Evolutionary conservation across 1,140 invertebrate species (phyloP), one percentile per base, ranked within the genome.

Genomic region (Zaprionus taronus): DNA sequence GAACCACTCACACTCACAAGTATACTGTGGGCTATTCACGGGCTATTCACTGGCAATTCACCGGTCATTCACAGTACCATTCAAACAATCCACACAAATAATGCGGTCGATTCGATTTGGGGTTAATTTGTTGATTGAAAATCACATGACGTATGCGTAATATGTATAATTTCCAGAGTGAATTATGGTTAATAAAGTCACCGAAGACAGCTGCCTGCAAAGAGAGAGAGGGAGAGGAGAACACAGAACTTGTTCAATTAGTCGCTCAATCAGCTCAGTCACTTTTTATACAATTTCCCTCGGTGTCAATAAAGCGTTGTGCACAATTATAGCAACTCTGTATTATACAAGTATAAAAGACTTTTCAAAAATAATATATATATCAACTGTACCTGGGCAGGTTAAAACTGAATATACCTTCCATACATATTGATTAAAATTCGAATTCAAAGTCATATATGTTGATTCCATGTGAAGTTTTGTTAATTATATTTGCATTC

Each of bases 101-200:
- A 56, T 83, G 80, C 70, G 80, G 77, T 77, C 80, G 38, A 65
- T 83, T 87, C 77, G 63, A 47, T 47, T 74, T 72, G 65, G 69
- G 83, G 77, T 80, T 87, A 87, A 89, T 87, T 83, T 89, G 80
- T 80, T 89, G 84, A 89, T 83, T 89, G 67, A 63, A 80, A 72
- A 34, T 66, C 56, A 65, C 58, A 66, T 63, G 69, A 70, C 49
- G 51, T 62, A 24, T 51, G 11, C 20, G 47, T 11, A 51, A 24
- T 51, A 24, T 24, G 47, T 51, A 14, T 49, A 51, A 51, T 51
- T 51, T 51, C 7, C 47, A 26, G 5, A 24, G 15, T 56, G 24
- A 28, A 56, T 56, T 56, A 56, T n/a, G 22, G 26, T 56, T 56
- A 56, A 56, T 56, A 56, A 53, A 24, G 22, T 53, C 24, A 47